Conservation (phyloP, 2,888 invertebrate genomes). For the Campoletis raptor region DNA sequence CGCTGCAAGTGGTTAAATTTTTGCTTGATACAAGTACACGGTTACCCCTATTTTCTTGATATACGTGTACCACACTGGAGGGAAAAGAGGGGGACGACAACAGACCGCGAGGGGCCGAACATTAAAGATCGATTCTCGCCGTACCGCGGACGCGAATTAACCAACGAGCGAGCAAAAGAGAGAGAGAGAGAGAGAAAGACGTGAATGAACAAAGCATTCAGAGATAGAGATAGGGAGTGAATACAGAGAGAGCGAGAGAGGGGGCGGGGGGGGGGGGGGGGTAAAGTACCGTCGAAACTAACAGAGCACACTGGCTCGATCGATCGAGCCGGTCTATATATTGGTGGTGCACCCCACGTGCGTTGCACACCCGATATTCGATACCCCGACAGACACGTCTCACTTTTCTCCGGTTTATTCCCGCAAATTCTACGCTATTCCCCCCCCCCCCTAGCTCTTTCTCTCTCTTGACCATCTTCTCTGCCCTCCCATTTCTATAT, state of each 20-base stretch:
- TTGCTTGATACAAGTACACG: slow-evolving; percentile 55
- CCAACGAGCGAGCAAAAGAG: slow-evolving; percentile 37
- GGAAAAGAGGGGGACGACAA: slow-evolving; percentile 29
- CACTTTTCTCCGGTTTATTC: slow-evolving; percentile 61
- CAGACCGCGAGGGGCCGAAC: slow-evolving; percentile 48
- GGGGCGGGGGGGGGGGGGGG: slow-evolving; percentile 12
- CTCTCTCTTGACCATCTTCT: slow-evolving; percentile 42
- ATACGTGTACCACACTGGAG: slow-evolving; percentile 17
- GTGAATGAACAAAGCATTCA: background rate
- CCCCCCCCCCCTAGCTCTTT: slow-evolving; percentile 60
- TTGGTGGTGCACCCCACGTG: slow-evolving; percentile 61
- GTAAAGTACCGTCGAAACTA: slow-evolving; percentile 40
- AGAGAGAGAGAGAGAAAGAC: slow-evolving; percentile 23
- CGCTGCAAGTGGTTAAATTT: slow-evolving; percentile 61
- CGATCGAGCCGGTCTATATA: slow-evolving; percentile 61
- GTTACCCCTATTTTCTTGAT: slow-evolving; percentile 23
- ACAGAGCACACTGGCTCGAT: slow-evolving; percentile 62
- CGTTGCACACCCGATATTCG: slow-evolving; percentile 62
- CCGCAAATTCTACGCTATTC: slow-evolving; percentile 50
- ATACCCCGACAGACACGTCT: slow-evolving; percentile 52
- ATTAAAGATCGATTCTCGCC: slow-evolving; percentile 68
- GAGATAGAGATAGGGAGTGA: slow-evolving; percentile 14
- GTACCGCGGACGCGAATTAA: slow-evolving; percentile 54
- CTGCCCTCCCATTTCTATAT: slow-evolving; percentile 54
- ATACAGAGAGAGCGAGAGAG: slow-evolving; percentile 16